Base-by-base conservation (phyloP, 2,888 invertebrate species). In the Octodonta nipae region DNA sequence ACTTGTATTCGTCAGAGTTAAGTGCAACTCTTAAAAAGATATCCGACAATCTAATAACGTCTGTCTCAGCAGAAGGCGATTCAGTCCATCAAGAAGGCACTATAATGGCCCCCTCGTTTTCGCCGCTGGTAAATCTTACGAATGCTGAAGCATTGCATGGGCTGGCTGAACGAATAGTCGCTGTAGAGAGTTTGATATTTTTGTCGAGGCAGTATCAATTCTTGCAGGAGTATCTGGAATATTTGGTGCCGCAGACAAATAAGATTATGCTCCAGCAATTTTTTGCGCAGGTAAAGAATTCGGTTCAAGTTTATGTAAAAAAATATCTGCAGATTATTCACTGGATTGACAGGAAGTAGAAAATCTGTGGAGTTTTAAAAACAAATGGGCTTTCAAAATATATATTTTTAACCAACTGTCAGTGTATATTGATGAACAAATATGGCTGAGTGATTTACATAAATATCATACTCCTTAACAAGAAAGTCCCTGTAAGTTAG, bases 111-210 rank as follows among this genome's bases (percentile, higher is more conserved):
- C 75, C 56, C 4, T 34, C 32, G 10, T 58, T 77, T 30, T 75
- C 77, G 38, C 67, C 73, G 2, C 68, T 75, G 39, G 77, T 83
- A 16, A 71, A 80, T 52, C 59, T 84, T 22, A 66, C 63, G 13
- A 70, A 72, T 36, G 70, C 80, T 3, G 83, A 85, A 37, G 76
- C 70, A 34, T 63, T 93, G 10, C 82, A 81, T 55, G 91, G 91
- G 0, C 61, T 95, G 15, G 68, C 79, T 0, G 87, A 91, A 52
- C 69, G 95, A 38, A 76, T 92, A 11, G 86, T 92, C 0, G 95
- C 84, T 0, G 83, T 89, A 0, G 95, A 96, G 63, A 95, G 95
- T 43, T 71, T 89, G 0, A 75, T 89, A 45, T 92, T 91, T 61
- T 67, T 96, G 44, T 77, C 87, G 0, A 78, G 79, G 44, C 95